Base-by-base conservation (phyloP, 2,113 vertebrate species). In the Oreochromis tanganicae region DNA sequence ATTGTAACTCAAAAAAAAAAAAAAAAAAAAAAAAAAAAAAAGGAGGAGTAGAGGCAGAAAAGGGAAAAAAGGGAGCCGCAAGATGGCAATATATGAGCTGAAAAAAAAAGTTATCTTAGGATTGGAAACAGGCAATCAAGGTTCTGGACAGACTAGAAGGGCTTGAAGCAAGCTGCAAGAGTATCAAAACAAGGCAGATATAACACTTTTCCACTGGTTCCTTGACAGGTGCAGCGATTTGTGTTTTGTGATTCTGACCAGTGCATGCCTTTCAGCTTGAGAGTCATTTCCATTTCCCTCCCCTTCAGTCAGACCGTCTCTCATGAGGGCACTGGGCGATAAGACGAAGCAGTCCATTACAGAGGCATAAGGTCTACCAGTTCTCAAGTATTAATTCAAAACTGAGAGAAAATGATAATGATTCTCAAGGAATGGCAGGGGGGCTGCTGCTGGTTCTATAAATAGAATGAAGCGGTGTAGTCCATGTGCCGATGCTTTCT, bases 281-380 rank as follows among this genome's bases (percentile, higher is more conserved):
- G 78, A 91, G 85, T 87, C 91, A 81, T 86, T 92, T 86, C 83
- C 71, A 81, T 89, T 90, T 91, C 87, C 59, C 89, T 87, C 59
- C 86, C 84, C 80, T 86, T 88, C 93, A 89, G 79, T 59, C 16
- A 29, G 91, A 84, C 92, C 88, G 63, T 88, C 89, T 93, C 83
- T 94, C 89, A 94, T 48, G 43, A 88, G 90, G 73, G 86, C 86
- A 81, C 46, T 52, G 82, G 80, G 89, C 52, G 61, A 90, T 87
- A 95, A 94, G 90, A 92, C 82, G 87, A 89, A 91, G 91, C 93
- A 93, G 93, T 95, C 91, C 90, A 92, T 93, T 93, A 93, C 87
- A 83, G 80, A 92, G 90, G 84, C 85, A 86, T 50, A 73, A 80
- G 90, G 89, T 85, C 90, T 68, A 86, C 84, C 81, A 71, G 87